Evolutionary conservation across 2,888 invertebrate genomes (phyloP), one percentile per base, ranked within the genome.

Genomic region (Aricia artaxerxes): DNA sequence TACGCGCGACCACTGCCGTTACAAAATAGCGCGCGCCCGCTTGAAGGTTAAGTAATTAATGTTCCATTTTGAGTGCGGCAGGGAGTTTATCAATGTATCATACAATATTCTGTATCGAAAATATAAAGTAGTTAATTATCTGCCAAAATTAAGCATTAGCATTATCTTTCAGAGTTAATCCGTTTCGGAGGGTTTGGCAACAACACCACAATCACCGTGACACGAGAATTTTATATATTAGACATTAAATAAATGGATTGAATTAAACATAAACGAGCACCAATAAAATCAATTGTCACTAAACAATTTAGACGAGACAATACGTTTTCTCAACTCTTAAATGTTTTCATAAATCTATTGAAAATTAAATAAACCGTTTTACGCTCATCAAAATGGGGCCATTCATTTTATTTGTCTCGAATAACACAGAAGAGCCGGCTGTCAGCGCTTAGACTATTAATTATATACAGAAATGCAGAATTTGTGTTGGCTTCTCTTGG

Each of bases 391-490:
- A 75, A 75, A 75, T 53, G 13, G 53, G 49, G 53, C 24, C 53
- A 75, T 75, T 53, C 24, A 53, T 75, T 24, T 49, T 44, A 64
- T 64, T 64, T 64, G 35, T 38, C 24, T 44, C 24, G 73, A 40
- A 44, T 73, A 73, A 75, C 75, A 49, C 49, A 49, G 53, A 31
- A 53, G 38, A 69, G 31, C 4, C 24, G 24, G 11, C 49, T 49
- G 49, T 75, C 75, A 53, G 6, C 75, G 49, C 49, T 49, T 38
- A 1, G 49, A 75, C 75, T 75, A 75, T 75, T 75, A 75, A 75
- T 75, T 75, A 75, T 75, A 75, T 49, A 75, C 75, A 31, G 75
- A 75, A 75, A 49, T 53, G 75, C 24, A 40, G 73, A 44, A 44
- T n/a, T 73, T 4, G 40, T 44, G 73, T 44, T 44, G n/a, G 44